Base-by-base conservation (phyloP, 2,888 invertebrate genomes). In the Hesperia comma region DNA sequence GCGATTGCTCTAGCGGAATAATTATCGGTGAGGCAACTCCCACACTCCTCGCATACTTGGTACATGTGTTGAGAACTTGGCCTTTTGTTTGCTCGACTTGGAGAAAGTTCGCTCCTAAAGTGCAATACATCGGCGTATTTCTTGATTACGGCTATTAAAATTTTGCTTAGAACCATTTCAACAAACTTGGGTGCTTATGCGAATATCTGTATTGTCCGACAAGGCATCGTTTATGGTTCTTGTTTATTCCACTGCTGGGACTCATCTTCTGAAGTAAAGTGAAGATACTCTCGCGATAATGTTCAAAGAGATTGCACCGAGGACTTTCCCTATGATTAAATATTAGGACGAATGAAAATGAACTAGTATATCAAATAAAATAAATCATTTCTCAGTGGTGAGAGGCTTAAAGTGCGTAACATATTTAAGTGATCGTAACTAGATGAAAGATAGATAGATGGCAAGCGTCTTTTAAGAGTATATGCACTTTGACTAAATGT, bases 11-110 rank as follows among this genome's bases (percentile, higher is more conserved):
- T 4, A 21, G 56, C 57, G 10, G 12, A 58, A 58, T 26, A 58
- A 58, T 43, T 58, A 58, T 43, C 19, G 49, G 19, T 19, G 19
- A 19, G 15, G n/a, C 19, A 49, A 37, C 37, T 37, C 37, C 37
- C 37, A 37, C 37, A 37, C 37, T 37, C 37, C 37, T 37, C 12
- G 37, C 19, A 19, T 49, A 49, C 49, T 49, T 49, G 19, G 57
- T 58, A 58, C 43, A 58, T 58, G 57, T 57, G 57, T 43, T 41
- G n/a, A 41, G 41, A 57, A 57, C 40, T 41, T 58, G 12, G 43
- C 15, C 8, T 43, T 58, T 43, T 58, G 57, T 58, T 43, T 43
- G 57, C 40, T n/a, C 26, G 19, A 41, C 21, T 58, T 26, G 19
- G 57, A 43, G 19, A 10, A 43, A 58, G 57, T 58, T 58, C 15